Percentiles rank a stretch among this genome's conserved stretches.
These are phyloP conservation scores for Arrhopalites spinosus DNA, from an alignment of 2,888 invertebrate genomes.

Conservation along the genomic window DNA sequence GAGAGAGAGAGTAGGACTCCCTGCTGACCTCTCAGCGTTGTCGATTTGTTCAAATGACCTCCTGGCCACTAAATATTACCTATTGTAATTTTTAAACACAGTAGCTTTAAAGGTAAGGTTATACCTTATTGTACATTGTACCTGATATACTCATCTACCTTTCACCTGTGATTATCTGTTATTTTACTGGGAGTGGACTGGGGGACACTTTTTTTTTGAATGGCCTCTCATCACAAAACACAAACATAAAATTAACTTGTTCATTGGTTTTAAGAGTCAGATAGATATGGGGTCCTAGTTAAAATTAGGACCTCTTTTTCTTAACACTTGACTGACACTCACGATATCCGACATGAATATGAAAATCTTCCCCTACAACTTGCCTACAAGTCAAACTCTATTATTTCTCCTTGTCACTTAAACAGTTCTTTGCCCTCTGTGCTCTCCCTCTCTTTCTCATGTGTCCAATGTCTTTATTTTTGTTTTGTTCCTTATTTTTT, in stretches of 20 bases:
- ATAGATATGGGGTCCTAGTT: not conserved
- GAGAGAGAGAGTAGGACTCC: constrained; percentile 20
- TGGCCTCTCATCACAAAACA: no score
- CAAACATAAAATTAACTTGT: not conserved
- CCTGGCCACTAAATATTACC: not conserved
- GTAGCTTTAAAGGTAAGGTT: constrained; percentile 2
- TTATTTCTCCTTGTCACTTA: no score
- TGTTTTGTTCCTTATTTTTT: no score
- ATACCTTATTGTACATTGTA: not conserved
- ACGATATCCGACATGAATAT: no score
- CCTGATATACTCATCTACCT: not conserved
- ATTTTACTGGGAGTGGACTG: not conserved
- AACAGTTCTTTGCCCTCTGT: not conserved
- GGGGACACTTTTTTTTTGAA: no score
- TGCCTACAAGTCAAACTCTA: no score
- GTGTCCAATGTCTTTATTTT: no score
- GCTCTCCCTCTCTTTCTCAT: not conserved
- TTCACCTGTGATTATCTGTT: not conserved
- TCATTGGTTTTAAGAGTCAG: not conserved
- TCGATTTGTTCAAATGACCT: constrained; percentile 32
- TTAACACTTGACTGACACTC: not conserved
- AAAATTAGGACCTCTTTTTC: constrained; percentile 9
- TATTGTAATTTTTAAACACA: constrained; percentile 15
- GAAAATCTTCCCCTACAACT: no score
- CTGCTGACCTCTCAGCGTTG: constrained; percentile 36